These are phyloP conservation scores for western clawed frog (Xenopus tropicalis) DNA, from an alignment of 2,113 vertebrate genomes.

Conservation along the genomic window UCB_Xtro_10.0 CM004446.2:105329001-105329500, in stretches of 20 bases:
- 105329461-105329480: constrained; percentile 22
- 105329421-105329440: constrained; percentile 34
- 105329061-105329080: too few relatives aligned
- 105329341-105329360: constrained; percentile 21
- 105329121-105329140: too few relatives aligned
- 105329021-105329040: too few relatives aligned
- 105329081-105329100: too few relatives aligned
- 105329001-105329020: too few relatives aligned
- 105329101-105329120: too few relatives aligned
- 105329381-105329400: constrained; percentile 40
- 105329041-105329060: too few relatives aligned
- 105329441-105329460: constrained; percentile 26
- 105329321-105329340: constrained; percentile 31
- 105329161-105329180: too few relatives aligned
- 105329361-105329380: constrained; percentile 38
- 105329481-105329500: constrained; percentile 23
- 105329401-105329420: constrained; percentile 38
- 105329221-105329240: constrained; percentile 21
- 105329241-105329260: constrained; percentile 13
- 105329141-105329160: too few relatives aligned
- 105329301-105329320: constrained; percentile 29
- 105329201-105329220: not conserved
- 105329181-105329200: too few relatives aligned
- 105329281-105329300: constrained; percentile 27
- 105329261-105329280: constrained; percentile 13